These are phyloP conservation scores for Pseudococcus longispinus DNA, from an alignment of 2,888 invertebrate species.

Conservation along the genomic window DNA sequence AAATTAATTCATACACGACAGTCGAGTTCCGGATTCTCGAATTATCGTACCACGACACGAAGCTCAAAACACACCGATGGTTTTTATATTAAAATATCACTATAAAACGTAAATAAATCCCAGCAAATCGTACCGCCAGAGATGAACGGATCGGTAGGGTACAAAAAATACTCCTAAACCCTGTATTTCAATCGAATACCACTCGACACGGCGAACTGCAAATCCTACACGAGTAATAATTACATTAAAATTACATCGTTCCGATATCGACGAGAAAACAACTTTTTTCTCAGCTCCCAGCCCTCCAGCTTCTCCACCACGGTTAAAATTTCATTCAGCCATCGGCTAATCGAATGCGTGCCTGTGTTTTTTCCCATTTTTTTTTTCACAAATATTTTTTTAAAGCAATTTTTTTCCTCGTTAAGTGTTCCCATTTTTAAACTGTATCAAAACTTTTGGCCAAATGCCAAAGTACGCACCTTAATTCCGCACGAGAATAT, in stretches of 20 bases:
- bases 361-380: not conserved
- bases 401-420: conserved; percentile 16
- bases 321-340: conserved; percentile 3
- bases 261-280: not conserved
- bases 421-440: conserved; percentile 12
- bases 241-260: conserved; percentile 17
- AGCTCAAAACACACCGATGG: not conserved
- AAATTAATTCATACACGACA: not conserved
- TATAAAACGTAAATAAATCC: not conserved
- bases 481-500: not conserved
- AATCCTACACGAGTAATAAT: not conserved
- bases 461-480: conserved; percentile 12
- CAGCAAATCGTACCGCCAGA: not conserved
- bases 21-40: not conserved
- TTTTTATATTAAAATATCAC: not conserved
- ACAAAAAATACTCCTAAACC: not conserved
- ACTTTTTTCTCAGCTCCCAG: not conserved
- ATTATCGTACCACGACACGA: not conserved
- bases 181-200: not conserved
- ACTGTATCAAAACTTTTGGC: conserved; percentile 24
- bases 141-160: not conserved
- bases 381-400: not conserved
- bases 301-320: too few relatives aligned
- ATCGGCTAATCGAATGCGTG: not conserved
- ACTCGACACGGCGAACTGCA: not conserved